Evolutionary conservation across 1,140 invertebrate genomes (phyloP), one percentile per base, ranked within the genome.

Genomic region (Prorops nasuta): DNA sequence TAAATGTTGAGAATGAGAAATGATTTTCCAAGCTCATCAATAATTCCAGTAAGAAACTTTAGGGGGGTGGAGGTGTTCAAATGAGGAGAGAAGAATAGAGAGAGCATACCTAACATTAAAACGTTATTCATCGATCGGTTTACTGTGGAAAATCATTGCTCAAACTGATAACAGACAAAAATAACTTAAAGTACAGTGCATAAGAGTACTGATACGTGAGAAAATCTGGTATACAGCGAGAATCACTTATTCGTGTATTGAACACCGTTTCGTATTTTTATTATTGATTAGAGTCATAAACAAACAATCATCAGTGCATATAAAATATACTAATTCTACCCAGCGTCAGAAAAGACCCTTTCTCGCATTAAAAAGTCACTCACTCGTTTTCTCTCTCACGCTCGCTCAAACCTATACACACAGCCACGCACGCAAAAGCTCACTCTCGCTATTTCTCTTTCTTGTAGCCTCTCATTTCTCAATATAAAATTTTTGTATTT

Each of bases 301-400:
- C 64, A 76, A 77, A 76, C 75, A 76, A 76, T 76, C n/a, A n/a
- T n/a, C 71, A 75, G 75, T 77, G 75, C 75, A 76, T 76, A 75
- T 76, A 77, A 77, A 77, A 76, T 77, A 74, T 74, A 75, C 71
- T 77, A 77, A 74, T 61, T 74, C 72, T 76, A 77, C 71, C 66
- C 68, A 76, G 75, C 75, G 75, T 76, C 75, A 77, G 72, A 77
- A 76, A 77, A 76, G 71, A 75, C 59, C 66, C 66, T 55, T 70
- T 51, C 49, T n/a, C n/a, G 63, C 60, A 71, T 70, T 74, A 72
- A 74, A 75, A 74, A 72, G 64, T 75, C 31, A 2, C 15, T 46
- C 36, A 36, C 15, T 47, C 49, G 43, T 46, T 54, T 15, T 43
- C 39, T 37, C 39, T 45, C 15, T 15, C 31, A 10, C 35, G 49